Evolutionary conservation across 2,888 invertebrate species (phyloP).

Genomic region (Steinernema scapterisci): DNA sequence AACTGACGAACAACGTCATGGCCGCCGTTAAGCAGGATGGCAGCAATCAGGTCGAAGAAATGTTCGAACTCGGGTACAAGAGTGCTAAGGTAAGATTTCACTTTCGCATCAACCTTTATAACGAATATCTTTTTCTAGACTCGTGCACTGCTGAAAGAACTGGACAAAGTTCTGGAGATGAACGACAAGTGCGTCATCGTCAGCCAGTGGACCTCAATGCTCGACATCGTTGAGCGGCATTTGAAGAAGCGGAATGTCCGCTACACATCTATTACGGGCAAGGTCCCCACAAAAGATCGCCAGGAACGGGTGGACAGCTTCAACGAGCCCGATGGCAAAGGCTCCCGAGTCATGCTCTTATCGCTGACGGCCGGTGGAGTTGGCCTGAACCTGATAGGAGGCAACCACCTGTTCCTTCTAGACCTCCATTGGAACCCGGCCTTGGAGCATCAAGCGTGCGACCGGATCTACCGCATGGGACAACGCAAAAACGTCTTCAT

Average conservation of each 20-base stretch:
- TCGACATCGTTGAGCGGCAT: constrained; percentile 77
- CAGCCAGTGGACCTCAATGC: constrained; percentile 87
- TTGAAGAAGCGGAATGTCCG: constrained; percentile 68
- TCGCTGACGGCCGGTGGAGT: constrained; percentile 92
- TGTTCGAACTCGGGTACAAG: constrained; percentile 46
- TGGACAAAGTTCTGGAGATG: constrained; percentile 38
- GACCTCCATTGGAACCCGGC: constrained; percentile 97
- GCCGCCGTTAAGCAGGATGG: constrained; percentile 18
- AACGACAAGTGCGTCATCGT: constrained; percentile 74
- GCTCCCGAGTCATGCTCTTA: constrained; percentile 76
- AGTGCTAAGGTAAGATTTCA: constrained; percentile 41
- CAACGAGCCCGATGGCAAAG: constrained; percentile 74
- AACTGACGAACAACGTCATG: constrained; percentile 7
- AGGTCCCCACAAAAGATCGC: constrained; percentile 71
- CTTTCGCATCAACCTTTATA: neutral
- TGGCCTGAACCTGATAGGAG: constrained; percentile 89
- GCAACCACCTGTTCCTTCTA: constrained; percentile 84
- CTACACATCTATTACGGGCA: constrained; percentile 78
- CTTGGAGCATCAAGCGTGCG: constrained; percentile 89
- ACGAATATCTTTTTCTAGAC: constrained; percentile 36
- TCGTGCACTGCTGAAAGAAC: constrained; percentile 40
- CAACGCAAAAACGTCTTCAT: constrained; percentile 82
- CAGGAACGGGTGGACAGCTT: constrained; percentile 74
- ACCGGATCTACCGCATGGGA: constrained; percentile 87
- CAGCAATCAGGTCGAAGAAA: constrained; percentile 36